These are phyloP conservation scores for Malaclemys terrapin DNA, from an alignment of 2,113 vertebrate species.

Conservation along the genomic window DNA sequence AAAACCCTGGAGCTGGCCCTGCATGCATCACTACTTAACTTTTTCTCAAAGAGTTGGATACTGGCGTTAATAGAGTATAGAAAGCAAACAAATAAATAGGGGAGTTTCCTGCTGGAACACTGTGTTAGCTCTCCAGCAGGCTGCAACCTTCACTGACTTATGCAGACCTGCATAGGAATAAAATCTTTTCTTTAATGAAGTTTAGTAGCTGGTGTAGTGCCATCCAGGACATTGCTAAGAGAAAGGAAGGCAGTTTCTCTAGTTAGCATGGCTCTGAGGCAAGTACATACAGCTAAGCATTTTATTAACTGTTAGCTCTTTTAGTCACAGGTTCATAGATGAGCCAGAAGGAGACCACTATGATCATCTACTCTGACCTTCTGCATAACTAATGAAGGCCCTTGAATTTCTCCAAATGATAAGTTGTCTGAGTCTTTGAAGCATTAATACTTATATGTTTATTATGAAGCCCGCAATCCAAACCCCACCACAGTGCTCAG, in stretches of 20 bases:
- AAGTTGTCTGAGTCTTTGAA: not conserved
- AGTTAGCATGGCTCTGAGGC: not conserved
- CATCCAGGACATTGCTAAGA: not conserved
- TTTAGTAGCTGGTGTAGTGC: not conserved
- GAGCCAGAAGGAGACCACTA: not conserved
- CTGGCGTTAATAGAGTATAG: slow-evolving; percentile 17
- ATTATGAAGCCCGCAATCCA: too few relatives aligned
- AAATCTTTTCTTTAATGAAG: not conserved
- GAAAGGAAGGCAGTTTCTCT: not conserved
- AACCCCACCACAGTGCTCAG: too few relatives aligned
- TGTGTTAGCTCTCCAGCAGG: slow-evolving; percentile 12
- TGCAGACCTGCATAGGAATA: not conserved
- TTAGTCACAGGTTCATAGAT: not conserved
- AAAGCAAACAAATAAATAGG: slow-evolving; percentile 52
- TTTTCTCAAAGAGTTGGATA: slow-evolving; percentile 41
- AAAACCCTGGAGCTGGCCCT: too few relatives aligned
- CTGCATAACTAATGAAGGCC: not conserved
- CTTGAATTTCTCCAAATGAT: not conserved
- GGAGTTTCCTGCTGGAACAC: slow-evolving; percentile 22
- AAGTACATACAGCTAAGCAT: not conserved
- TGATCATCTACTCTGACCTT: not conserved
- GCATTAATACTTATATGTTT: too few relatives aligned
- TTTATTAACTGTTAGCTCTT: not conserved
- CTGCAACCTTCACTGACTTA: slow-evolving; percentile 18
- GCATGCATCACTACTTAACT: not conserved